Conservation (phyloP, 2,797 vertebrate genomes). For the Merluccius polli region DNA sequence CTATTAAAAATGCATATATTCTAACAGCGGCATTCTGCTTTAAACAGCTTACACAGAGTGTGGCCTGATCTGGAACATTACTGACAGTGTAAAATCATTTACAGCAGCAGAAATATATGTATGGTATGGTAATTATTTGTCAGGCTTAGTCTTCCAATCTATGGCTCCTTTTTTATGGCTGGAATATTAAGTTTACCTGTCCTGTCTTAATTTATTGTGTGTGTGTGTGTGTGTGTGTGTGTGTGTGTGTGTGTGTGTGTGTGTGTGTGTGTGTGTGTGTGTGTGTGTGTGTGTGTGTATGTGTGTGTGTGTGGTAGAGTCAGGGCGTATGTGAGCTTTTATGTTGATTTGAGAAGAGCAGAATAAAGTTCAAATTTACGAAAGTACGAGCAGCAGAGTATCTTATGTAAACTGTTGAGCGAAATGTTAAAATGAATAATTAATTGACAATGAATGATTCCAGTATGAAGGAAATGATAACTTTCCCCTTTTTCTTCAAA, state of each 20-base stretch:
- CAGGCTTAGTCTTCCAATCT: constrained; percentile 31
- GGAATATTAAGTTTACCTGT: constrained; percentile 20
- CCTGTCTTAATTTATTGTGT: constrained; percentile 18
- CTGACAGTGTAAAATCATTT: constrained; percentile 48
- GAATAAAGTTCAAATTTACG: neutral
- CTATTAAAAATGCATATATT: constrained; percentile 68
- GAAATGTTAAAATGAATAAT: constrained; percentile 2
- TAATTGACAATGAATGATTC: neutral
- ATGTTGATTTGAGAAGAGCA: neutral
- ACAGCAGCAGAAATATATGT: constrained; percentile 38
- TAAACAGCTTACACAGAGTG: constrained; percentile 48
- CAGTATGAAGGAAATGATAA: constrained; percentile 1
- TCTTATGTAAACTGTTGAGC: constrained; percentile 8
- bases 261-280: constrained; percentile 13
- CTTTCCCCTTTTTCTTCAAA: constrained; percentile 22
- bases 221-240: constrained; percentile 11
- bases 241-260: constrained; percentile 15
- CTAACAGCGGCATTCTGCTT: constrained; percentile 62
- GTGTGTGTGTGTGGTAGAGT: constrained; percentile 5
- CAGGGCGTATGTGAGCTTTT: neutral
- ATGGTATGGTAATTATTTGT: constrained; percentile 47
- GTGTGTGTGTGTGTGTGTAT: constrained; percentile 3
- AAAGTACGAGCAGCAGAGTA: constrained; percentile 11
- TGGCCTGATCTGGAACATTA: constrained; percentile 54
- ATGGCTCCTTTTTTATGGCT: constrained; percentile 1